phyloP scores from a whole-genome alignment of 2,113 vertebrate species.

The Lamprotornis superbus region DNA sequence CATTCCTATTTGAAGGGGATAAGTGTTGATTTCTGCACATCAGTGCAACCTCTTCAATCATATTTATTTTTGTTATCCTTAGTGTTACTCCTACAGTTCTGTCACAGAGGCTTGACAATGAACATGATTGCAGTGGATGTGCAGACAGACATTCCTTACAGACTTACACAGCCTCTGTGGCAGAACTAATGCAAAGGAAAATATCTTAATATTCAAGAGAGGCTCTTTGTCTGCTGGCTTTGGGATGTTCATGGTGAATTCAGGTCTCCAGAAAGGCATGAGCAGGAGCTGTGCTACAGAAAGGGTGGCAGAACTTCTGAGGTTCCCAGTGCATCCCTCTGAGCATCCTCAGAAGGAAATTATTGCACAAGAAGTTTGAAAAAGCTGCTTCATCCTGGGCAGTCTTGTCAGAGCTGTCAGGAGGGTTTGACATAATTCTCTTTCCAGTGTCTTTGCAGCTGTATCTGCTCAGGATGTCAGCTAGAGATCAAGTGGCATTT shows the following conservation, averaged over 20 bases:
- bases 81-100: not conserved
- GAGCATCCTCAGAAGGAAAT: not conserved
- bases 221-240: accelerated
- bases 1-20: not conserved
- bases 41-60: not conserved
- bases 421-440: not conserved
- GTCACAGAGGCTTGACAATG: not conserved
- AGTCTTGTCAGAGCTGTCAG: not conserved
- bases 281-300: not conserved
- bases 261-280: not conserved
- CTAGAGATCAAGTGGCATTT: not conserved
- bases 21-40: not conserved
- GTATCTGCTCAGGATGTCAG: not conserved
- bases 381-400: not conserved
- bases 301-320: not conserved
- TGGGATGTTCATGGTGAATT: not conserved
- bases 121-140: not conserved
- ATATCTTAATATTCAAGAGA: not conserved
- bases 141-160: not conserved
- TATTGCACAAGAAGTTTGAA: not conserved
- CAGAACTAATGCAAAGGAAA: not conserved
- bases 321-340: not conserved
- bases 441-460: not conserved
- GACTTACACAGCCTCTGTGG: not conserved
- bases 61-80: not conserved